phyloP scores from a whole-genome alignment of 2,113 vertebrate genomes.

The Peromyscus californicus region DNA sequence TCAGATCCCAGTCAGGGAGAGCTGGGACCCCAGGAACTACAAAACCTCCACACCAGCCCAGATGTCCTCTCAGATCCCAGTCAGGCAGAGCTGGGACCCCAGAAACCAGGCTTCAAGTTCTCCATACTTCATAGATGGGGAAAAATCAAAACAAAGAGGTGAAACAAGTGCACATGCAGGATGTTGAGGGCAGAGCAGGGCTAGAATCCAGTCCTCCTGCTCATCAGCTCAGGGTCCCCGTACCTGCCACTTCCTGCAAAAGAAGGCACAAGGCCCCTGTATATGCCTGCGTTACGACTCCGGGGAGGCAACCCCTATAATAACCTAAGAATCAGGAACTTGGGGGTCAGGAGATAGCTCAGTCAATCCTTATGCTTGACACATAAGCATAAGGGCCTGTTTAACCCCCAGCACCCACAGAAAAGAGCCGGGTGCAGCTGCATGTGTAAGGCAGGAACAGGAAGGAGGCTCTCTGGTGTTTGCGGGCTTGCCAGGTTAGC shows the following conservation, averaged over 20 bases:
- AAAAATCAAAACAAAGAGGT: not conserved
- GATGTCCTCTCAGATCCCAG: not conserved
- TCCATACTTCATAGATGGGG: conserved; percentile 14
- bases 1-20: not conserved
- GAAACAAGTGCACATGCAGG: not conserved
- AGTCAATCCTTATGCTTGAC: not conserved
- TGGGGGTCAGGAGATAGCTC: not conserved
- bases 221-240: conserved; percentile 11
- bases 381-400: not conserved
- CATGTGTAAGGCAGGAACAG: too few relatives aligned
- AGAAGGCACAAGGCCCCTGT: not conserved
- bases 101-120: not conserved
- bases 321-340: conserved; percentile 8
- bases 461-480: too few relatives aligned
- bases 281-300: not conserved
- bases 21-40: not conserved
- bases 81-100: not conserved
- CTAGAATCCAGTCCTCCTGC: not conserved
- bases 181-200: not conserved
- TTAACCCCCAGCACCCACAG: not conserved
- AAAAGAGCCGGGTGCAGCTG: not conserved
- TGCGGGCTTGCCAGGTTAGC: not conserved
- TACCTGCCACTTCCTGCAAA: not conserved
- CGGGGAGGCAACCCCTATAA: not conserved
- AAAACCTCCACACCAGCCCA: not conserved